These are phyloP conservation scores for Bombus pascuorum DNA, from an alignment of 1,140 invertebrate species.

Conservation along the genomic window DNA sequence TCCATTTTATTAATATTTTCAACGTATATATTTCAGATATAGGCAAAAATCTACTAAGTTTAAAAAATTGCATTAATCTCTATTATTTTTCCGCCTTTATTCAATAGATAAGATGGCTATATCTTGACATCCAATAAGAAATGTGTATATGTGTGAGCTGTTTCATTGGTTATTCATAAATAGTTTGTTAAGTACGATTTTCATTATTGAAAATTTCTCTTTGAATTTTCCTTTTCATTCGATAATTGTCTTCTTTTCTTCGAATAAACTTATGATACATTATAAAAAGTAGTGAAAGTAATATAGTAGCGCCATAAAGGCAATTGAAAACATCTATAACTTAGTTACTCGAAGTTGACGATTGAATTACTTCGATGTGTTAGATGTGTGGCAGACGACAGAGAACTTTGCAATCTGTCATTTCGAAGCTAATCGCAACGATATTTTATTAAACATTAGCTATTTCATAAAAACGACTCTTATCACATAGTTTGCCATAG, in stretches of 20 bases:
- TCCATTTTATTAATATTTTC: not conserved
- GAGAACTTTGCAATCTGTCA: constrained; percentile 29
- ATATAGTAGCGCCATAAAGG: too few species aligned
- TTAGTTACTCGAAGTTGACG: not conserved
- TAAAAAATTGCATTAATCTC: not conserved
- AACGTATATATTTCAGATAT: not conserved
- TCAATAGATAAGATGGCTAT: not conserved
- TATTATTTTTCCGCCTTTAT: not conserved
- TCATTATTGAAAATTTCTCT: constrained; percentile 16
- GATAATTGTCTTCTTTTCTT: not conserved
- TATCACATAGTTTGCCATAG: not conserved
- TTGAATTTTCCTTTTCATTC: not conserved
- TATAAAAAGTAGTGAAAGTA: not conserved
- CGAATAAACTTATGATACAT: not conserved
- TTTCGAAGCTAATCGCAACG: constrained; percentile 3
- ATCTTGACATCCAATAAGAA: constrained; percentile 23
- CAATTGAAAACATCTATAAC: not conserved
- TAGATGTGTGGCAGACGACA: constrained; percentile 26
- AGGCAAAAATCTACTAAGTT: not conserved
- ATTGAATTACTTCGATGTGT: not conserved
- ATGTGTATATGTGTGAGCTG: too few species aligned
- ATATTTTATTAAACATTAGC: not conserved
- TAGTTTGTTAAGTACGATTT: constrained; percentile 32
- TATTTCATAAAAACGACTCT: not conserved
- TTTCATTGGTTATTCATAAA: constrained; percentile 10